Evolutionary conservation across 2,797 vertebrate species (phyloP), one percentile per base, ranked within the genome.

Genomic region (Macropodus opercularis): DNA sequence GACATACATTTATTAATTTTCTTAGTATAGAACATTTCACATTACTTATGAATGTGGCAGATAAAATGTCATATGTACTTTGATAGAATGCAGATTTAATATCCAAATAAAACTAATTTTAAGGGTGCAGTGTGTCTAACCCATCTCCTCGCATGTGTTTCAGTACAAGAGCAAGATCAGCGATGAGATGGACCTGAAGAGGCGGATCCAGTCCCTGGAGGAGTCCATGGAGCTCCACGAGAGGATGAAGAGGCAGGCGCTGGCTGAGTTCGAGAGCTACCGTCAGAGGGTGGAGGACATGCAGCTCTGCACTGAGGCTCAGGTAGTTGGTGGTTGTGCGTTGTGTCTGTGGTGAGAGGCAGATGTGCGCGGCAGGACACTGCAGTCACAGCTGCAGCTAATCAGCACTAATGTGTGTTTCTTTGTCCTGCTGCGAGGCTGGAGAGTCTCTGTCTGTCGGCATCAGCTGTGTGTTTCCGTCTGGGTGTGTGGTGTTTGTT

Each of bases 261-360:
- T 98, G 87, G 91, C 94, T 0, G 97, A 99, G 87, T 98, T 99
- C 53, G 96, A 98, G 87, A 95, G 94, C 21, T 99, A 98, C 77
- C 96, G 96, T 15, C 97, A 94, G 76, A 90, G 96, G 58, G 95
- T 98, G 68, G 96, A 98, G 87, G 97, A 98, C 90, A 95, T 95
- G 94, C 96, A 98, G 74, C 94, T 98, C 34, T 97, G 96, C 88
- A 94, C 95, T 0, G 97, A 98, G 89, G 96, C 97, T 9, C 92
- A 91, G 89, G 89, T 91, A 79, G 21, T 23, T 2, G 3, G 18
- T 19, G 2, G 27, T 12, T 9, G 15, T 23, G n/a, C 2, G 17
- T 22, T 10, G 53, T 34, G 40, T 24, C 43, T 27, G 47, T 58
- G 26, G 26, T 34, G 43, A 19, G 6, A 40, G 18, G 11, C 48